Base-by-base conservation (phyloP, 2,888 invertebrate genomes). In the Altica lythri region DNA sequence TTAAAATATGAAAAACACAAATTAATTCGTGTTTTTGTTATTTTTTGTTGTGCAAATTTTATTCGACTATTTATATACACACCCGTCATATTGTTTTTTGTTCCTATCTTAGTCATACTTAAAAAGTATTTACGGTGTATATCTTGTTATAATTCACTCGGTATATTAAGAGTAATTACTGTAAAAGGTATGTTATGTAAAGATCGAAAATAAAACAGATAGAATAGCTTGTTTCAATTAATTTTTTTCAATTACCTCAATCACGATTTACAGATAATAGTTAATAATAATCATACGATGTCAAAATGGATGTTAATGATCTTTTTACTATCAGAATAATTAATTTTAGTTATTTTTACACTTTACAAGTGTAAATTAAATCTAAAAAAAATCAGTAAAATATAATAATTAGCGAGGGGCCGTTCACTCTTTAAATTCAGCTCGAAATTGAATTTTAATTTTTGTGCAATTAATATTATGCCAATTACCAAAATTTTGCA, bases 151-250 rank as follows among this genome's bases (percentile, higher is more conserved):
- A 62, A 59, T 57, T 60, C 60, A 60, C 59, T 63, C 63, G 54
- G 57, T 59, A 64, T 57, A 55, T 55, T 66, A n/a, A 68, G 63
- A 60, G 38, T 55, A 63, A 59, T 56, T 65, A 66, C 61, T 73
- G 72, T 72, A 71, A 59, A 71, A 65, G 59, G 64, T 69, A 70
- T 69, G 71, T 71, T 73, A 72, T 70, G 68, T 69, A 70, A 71
- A 68, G 62, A 68, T 65, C 44, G 64, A 66, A 65, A 62, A 64
- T 58, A 69, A 70, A 69, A 69, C 25, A 70, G 68, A 61, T 70
- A 71, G 69, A 69, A 66, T 64, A 69, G 68, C 68, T 70, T 72
- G 70, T 71, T 71, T 69, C 60, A 66, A 57, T 32, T 51, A 13
- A 32, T n/a, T 27, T 46, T 30, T 38, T 60, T 30, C 37, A 43